phyloP scores from a whole-genome alignment of 1,140 invertebrate genomes.

The Scaptomyza montana region DNA sequence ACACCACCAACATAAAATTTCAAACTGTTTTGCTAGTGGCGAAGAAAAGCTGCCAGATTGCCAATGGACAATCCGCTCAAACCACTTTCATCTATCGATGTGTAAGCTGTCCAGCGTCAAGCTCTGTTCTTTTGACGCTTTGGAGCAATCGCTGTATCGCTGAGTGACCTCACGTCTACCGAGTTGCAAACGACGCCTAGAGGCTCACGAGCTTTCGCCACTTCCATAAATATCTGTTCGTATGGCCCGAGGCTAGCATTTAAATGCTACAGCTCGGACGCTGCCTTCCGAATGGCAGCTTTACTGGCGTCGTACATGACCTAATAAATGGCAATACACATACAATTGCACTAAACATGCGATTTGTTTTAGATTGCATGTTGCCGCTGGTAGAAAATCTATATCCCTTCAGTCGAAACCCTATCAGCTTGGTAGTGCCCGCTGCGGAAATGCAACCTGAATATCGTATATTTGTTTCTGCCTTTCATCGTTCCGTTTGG shows the following conservation, averaged over 20 bases:
- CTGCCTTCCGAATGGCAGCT: constrained; percentile 59
- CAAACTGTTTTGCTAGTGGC: not conserved
- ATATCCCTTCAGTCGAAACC: constrained; percentile 60
- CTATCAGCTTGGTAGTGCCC: constrained; percentile 64
- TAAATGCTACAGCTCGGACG: constrained; percentile 71
- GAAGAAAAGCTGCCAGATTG: not conserved
- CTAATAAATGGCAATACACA: constrained; percentile 54
- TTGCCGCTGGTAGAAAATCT: constrained; percentile 56
- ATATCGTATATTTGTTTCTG: constrained; percentile 68
- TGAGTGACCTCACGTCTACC: constrained; percentile 53
- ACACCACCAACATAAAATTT: not conserved
- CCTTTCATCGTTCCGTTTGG: constrained; percentile 66
- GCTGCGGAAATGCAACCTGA: constrained; percentile 63
- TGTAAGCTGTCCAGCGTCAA: too few species aligned
- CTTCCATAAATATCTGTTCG: constrained; percentile 70
- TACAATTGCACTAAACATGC: constrained; percentile 63
- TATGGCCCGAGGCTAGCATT: constrained; percentile 56
- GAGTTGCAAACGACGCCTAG: constrained; percentile 21
- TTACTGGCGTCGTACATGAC: constrained; percentile 60
- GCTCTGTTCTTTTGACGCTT: constrained; percentile 4
- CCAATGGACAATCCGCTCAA: constrained; percentile 18
- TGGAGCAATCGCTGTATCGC: constrained; percentile 44
- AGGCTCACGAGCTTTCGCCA: constrained; percentile 48
- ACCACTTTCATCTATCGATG: constrained; percentile 66
- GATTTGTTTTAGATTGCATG: constrained; percentile 67